Evolutionary conservation across 1,140 invertebrate genomes (phyloP).

Genomic region (Brachionus asplanchnoidis): DNA sequence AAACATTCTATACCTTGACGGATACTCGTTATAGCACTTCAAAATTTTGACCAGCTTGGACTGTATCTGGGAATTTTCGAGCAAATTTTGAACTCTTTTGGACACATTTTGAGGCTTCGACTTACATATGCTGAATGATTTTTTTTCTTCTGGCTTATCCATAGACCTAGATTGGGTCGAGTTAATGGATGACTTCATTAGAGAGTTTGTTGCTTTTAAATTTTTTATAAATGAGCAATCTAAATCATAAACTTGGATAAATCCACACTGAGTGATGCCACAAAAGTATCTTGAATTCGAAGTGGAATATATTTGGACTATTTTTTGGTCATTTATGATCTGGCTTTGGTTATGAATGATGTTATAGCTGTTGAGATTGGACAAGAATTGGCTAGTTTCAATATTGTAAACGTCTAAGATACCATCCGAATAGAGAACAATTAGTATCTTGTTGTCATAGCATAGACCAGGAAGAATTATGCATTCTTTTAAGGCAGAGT

Average conservation of each 20-base stretch:
- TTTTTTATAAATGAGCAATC: constrained; percentile 29
- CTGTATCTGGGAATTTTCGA: constrained; percentile 22
- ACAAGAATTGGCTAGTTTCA: not conserved
- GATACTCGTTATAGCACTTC: constrained; percentile 73
- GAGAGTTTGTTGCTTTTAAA: not conserved
- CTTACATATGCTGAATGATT: not conserved
- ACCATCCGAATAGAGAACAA: constrained; percentile 1
- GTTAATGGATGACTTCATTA: constrained; percentile 35
- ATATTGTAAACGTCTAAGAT: constrained; percentile 22
- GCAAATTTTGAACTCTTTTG: constrained; percentile 30
- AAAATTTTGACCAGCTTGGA: constrained; percentile 61
- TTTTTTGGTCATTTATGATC: constrained; percentile 30
- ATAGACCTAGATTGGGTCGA: not conserved
- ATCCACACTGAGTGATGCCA: constrained; percentile 8
- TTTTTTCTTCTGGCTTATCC: constrained; percentile 6
- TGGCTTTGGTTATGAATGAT: constrained; percentile 26
- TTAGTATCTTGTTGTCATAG: constrained; percentile 16
- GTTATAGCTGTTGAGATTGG: not conserved
- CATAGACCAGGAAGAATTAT: not conserved
- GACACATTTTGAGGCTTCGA: constrained; percentile 5
- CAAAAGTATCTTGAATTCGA: constrained; percentile 31
- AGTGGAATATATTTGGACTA: constrained; percentile 19
- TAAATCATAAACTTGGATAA: constrained; percentile 26
- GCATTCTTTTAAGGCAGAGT: constrained; percentile 22
- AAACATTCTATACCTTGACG: constrained; percentile 66